These are phyloP conservation scores for Cyphomyrmex costatus DNA, from an alignment of 1,140 invertebrate species.

Conservation along the genomic window DNA sequence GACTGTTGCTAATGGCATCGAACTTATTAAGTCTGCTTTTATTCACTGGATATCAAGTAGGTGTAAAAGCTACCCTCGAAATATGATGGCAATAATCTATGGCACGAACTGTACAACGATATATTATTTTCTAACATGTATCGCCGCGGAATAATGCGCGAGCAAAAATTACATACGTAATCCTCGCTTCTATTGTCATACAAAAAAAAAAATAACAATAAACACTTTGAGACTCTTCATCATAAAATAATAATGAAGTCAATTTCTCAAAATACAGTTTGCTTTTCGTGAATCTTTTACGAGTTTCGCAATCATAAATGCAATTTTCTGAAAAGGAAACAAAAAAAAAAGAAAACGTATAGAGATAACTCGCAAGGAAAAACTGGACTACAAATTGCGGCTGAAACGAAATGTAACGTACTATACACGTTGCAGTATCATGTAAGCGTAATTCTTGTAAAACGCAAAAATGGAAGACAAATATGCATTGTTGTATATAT, in stretches of 20 bases:
- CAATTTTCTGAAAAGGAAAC: slow-evolving; percentile 2
- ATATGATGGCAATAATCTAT: slow-evolving; percentile 29
- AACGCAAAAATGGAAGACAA: slow-evolving; percentile 44
- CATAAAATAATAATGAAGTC: neutral
- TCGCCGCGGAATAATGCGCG: slow-evolving; percentile 17
- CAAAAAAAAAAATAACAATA: slow-evolving; percentile 26
- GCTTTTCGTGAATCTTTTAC: neutral
- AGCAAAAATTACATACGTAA: slow-evolving; percentile 4
- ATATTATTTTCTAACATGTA: neutral
- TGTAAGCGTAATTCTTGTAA: slow-evolving; percentile 39
- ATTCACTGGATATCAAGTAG: neutral
- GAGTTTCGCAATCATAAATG: slow-evolving; percentile 30
- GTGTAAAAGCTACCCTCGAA: slow-evolving; percentile 29
- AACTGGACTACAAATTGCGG: neutral
- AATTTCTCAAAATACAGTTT: slow-evolving; percentile 2
- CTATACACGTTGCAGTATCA: neutral
- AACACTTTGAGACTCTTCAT: neutral
- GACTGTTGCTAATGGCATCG: slow-evolving; percentile 11
- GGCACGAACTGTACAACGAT: slow-evolving; percentile 18
- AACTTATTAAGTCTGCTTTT: slow-evolving; percentile 42
- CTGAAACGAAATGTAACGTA: neutral
- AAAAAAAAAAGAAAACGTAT: too few relatives aligned
- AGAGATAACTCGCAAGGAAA: neutral
- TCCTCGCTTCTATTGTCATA: neutral
- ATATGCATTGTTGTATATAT: slow-evolving; percentile 20